A percentile compares a stretch with the other conserved stretches of the same genome.
Conservation (phyloP, 2,113 vertebrate genomes). For the Paradisaea rubra region DNA sequence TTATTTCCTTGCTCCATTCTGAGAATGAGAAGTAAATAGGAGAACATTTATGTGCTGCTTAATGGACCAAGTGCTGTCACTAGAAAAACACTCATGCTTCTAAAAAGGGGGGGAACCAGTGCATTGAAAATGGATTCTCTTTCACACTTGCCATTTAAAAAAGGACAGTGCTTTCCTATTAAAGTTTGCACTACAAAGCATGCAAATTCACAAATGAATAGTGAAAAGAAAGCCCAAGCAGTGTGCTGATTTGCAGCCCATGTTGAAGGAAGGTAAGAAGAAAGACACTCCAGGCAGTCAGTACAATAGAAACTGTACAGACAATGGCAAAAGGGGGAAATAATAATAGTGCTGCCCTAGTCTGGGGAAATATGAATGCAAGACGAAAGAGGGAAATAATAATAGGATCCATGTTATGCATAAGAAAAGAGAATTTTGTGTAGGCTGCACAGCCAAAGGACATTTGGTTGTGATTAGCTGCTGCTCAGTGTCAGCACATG, state of each 20-base stretch:
- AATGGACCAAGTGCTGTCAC: neutral
- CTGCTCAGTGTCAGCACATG: neutral
- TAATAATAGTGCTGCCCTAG: neutral
- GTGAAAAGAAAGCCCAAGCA: neutral
- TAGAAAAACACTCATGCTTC: neutral
- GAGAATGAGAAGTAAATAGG: neutral
- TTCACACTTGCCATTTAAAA: neutral
- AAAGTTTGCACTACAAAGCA: neutral
- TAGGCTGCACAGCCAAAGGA: neutral
- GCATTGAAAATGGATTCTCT: neutral
- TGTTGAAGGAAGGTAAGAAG: neutral
- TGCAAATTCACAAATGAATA: neutral
- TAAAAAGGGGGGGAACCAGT: neutral
- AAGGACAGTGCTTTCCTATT: neutral
- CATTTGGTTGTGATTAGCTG: neutral
- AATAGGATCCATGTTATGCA: constrained; percentile 12
- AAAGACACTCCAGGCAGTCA: neutral
- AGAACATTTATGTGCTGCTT: neutral
- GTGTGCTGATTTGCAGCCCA: neutral
- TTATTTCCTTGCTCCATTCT: neutral
- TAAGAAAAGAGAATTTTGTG: constrained; percentile 27
- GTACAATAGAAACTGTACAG: neutral
- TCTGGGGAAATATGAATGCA: constrained; percentile 21
- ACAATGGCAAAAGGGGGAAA: constrained; percentile 7
- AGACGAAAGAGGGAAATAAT: constrained; percentile 22